A percentile compares a stretch with the other conserved stretches of the same genome.
phyloP scores from a whole-genome alignment of 2,888 invertebrate species.

The Nomada hirtipes region DNA sequence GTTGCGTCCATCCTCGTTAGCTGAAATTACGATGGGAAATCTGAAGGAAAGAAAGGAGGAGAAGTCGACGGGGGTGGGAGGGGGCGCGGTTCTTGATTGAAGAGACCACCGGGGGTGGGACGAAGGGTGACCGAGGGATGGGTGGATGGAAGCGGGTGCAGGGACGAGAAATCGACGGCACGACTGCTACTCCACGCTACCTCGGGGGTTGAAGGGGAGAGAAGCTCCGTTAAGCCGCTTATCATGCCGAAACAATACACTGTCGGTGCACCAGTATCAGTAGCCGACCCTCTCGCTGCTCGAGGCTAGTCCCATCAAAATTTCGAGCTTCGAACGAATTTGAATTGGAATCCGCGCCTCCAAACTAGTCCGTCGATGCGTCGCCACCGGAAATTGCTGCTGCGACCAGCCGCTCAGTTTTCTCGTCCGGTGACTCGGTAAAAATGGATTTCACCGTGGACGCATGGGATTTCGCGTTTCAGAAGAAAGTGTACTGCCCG shows the following conservation, averaged over 20 bases:
- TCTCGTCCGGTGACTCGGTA: slow-evolving; percentile 29
- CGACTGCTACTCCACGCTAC: slow-evolving; percentile 73
- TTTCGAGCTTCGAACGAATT: slow-evolving; percentile 81
- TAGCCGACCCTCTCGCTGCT: slow-evolving; percentile 74
- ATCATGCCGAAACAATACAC: slow-evolving; percentile 85
- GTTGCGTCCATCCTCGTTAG: slow-evolving; percentile 53
- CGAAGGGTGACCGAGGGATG: slow-evolving; percentile 5
- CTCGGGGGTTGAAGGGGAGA: slow-evolving; percentile 70
- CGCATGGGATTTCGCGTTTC: background rate
- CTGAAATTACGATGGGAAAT: slow-evolving; percentile 56
- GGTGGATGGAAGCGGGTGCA: background rate
- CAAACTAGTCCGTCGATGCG: slow-evolving; percentile 69
- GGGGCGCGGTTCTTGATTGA: slow-evolving; percentile 72
- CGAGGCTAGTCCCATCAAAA: slow-evolving; percentile 78
- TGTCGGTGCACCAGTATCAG: slow-evolving; percentile 84
- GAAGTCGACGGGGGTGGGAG: slow-evolving; percentile 41
- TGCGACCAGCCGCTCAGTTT: slow-evolving; percentile 51
- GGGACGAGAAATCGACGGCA: slow-evolving; percentile 78
- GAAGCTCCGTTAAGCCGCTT: slow-evolving; percentile 84
- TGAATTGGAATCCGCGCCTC: slow-evolving; percentile 76
- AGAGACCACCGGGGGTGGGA: slow-evolving; percentile 47
- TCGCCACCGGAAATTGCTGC: slow-evolving; percentile 59
- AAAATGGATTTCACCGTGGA: slow-evolving; percentile 10
- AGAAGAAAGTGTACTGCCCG: too few relatives aligned
- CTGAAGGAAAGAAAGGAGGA: slow-evolving; percentile 44